Evolutionary conservation across 2,113 vertebrate species (phyloP), one percentile per base, ranked within the genome.

Genomic region (Ctenomys sociabilis): DNA sequence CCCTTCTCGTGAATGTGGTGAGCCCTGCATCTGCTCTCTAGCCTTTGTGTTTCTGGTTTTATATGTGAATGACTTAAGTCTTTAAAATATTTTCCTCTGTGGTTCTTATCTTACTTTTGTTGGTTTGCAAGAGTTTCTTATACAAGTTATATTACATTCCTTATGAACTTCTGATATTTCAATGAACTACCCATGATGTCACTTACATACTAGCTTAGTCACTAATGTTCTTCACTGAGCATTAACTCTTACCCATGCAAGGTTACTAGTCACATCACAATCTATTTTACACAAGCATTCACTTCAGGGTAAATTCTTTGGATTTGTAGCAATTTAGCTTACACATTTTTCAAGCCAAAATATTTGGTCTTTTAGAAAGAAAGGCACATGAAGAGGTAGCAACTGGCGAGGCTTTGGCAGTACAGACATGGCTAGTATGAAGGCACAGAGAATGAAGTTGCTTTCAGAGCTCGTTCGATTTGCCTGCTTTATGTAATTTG

Each of bases 141-240:
- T 57, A 72, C 37, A 70, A 30, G 43, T 9, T 32, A 64, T 24
- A 11, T 43, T 75, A 81, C 75, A 24, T 40, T 72, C 32, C 66
- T 77, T 89, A 70, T 66, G 77, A 83, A 72, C 0, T 66, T 86
- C 83, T 86, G 73, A 78, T 68, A 40, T 73, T 93, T 61, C 4
- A 93, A 95, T 35, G 90, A 94, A 91, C 14, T 24, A 85, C 43
- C 49, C 57, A 85, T 12, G 61, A 14, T 83, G 4, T 78, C 66
- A 63, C 21, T 86, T 93, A 22, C 5, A 57, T 93, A 24, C 86
- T 90, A 87, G 64, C 77, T 97, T 92, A 66, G 14, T 84, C 30
- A 7, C 66, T 78, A 11, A 49, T 88, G 30, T 70, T 19, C 22
- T 91, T 93, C 43, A 70, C 43, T 45, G 30, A 95, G 63, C 16